Evolutionary conservation across 2,797 vertebrate species (phyloP).

Genomic region (Allenopithecus nigroviridis): DNA sequence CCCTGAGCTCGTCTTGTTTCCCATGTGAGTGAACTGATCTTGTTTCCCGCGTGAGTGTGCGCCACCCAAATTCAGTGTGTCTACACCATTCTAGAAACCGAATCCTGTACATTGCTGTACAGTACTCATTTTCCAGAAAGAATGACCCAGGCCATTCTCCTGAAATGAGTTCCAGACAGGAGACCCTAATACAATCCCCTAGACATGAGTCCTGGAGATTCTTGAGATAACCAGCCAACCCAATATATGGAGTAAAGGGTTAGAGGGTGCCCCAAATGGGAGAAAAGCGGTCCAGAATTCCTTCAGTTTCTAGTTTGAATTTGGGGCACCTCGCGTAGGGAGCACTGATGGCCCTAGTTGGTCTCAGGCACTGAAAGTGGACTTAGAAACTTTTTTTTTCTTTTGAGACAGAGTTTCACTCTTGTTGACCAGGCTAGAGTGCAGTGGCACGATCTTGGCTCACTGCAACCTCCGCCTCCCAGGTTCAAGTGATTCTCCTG

Average conservation of each 20-base stretch:
- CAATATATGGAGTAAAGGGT: neutral
- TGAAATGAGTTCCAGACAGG: neutral
- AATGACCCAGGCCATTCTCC: neutral
- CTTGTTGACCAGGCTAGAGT: too few species aligned
- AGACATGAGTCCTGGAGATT: neutral
- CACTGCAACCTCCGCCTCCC: too few species aligned
- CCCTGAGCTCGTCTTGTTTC: neutral
- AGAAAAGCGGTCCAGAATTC: neutral
- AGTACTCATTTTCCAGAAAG: neutral
- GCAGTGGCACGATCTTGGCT: accelerated
- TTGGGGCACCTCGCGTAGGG: neutral
- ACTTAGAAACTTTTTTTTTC: neutral
- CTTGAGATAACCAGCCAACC: neutral
- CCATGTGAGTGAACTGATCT: neutral
- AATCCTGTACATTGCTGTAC: too few species aligned
- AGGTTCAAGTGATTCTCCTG: too few species aligned
- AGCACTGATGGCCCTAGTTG: accelerated
- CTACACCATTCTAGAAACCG: neutral
- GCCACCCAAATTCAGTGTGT: neutral
- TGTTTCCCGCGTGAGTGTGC: neutral
- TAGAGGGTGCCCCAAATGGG: accelerated
- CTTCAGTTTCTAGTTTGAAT: too few species aligned
- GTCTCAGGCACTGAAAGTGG: neutral
- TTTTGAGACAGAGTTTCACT: neutral
- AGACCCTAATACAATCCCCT: neutral